These are phyloP conservation scores for Falco peregrinus DNA, from an alignment of 2,797 vertebrate species.

Conservation along the genomic window DNA sequence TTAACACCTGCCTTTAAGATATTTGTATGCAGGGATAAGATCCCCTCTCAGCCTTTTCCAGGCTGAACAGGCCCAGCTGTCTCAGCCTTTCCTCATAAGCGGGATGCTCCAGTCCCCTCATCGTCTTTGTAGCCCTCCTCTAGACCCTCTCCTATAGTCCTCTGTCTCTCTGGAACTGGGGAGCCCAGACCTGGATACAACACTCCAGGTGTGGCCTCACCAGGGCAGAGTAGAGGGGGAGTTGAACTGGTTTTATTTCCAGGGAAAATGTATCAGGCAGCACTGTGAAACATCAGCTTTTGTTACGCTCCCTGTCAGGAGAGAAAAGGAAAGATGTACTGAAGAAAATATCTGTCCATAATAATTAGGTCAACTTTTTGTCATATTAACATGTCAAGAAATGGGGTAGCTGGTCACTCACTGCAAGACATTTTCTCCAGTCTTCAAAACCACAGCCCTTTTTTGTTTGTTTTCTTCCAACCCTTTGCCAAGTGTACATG, in stretches of 20 bases:
- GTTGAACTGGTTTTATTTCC: background rate
- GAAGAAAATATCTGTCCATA: background rate
- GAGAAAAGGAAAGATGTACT: background rate
- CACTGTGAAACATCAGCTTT: background rate
- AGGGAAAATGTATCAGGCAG: background rate
- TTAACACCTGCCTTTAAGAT: too few species aligned
- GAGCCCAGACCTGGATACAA: too few species aligned
- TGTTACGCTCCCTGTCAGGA: background rate
- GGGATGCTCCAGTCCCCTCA: too few species aligned
- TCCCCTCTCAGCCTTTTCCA: too few species aligned
- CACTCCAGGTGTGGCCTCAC: too few species aligned
- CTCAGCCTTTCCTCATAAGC: too few species aligned
- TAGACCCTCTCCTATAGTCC: too few species aligned
- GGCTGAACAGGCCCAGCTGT: too few species aligned
- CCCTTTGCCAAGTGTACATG: background rate
- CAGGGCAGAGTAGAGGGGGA: too few species aligned
- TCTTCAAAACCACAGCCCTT: background rate
- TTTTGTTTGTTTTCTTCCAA: background rate
- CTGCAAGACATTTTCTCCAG: background rate
- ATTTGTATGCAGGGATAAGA: too few species aligned
- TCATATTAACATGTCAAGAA: background rate
- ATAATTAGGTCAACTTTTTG: background rate
- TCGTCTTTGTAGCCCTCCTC: too few species aligned
- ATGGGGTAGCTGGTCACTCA: background rate
- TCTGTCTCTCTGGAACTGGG: too few species aligned